Base-by-base conservation (phyloP, 2,888 invertebrate species). In the Drosophila phalerata region DNA sequence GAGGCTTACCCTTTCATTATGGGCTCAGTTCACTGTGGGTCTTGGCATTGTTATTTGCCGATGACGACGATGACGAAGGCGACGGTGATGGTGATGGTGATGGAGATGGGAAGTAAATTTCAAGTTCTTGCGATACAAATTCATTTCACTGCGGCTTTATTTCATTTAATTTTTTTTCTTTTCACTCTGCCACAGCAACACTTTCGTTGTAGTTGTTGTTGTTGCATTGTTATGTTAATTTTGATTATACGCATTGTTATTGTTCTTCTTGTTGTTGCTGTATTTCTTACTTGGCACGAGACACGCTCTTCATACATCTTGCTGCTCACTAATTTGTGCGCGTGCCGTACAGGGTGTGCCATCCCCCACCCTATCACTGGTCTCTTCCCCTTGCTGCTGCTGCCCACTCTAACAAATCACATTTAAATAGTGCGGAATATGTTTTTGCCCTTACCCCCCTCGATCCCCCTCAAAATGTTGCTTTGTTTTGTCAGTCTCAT, bases 311-410 rank as follows among this genome's bases (percentile, higher is more conserved):
- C 77, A 78, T 78, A 83, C n/a, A n/a, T 82, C 77, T 80, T 67
- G 57, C 84, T 70, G 82, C 75, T 77, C 77, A 85, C 85, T 86
- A 87, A 86, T 86, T 87, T 87, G 85, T 75, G 70, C 85, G 85
- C 85, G 85, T 85, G 85, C 88, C 85, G 56, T 62, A 3, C 51
- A 66, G 77, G 67, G 79, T 73, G 56, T 67, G 57, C 52, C 47
- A 11, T 13, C 17, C 10, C 22, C 15, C 25, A 1, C 53, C 51
- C 37, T 2, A 5, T 34, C 10, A 19, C 38, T 51, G 6, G 28
- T 11, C 32, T 13, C 22, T 9, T 38, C 32, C 43, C 43, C 25
- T 11, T 34, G n/a, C n/a, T 34, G n/a, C 37, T 3, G 30, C 37
- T n/a, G 13, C 17, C 63, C 51, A 15, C 42, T 57, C 15, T 8